These are phyloP conservation scores for Tetragnatha montana DNA, from an alignment of 2,888 invertebrate genomes.

Conservation along the genomic window DNA sequence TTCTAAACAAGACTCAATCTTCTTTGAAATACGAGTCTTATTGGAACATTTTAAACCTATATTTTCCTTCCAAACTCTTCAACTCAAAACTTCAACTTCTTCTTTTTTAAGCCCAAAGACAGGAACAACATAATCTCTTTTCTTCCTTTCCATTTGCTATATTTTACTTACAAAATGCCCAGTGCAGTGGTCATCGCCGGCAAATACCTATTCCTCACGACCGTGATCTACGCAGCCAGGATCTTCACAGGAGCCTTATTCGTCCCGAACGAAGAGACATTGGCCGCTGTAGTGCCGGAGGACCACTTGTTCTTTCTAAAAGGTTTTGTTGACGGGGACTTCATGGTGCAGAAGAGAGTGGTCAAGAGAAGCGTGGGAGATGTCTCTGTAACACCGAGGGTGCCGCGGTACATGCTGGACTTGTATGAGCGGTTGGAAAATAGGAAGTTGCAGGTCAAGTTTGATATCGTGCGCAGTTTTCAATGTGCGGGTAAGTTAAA, in stretches of 20 bases:
- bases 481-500: constrained; percentile 47
- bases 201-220: constrained; percentile 5
- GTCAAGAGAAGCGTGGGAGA: constrained; percentile 24
- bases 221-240: background rate
- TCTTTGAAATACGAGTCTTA: too few species aligned
- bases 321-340: constrained; percentile 32
- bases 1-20: too few species aligned
- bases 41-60: too few species aligned
- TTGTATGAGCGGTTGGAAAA: constrained; percentile 45
- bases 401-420: constrained; percentile 66
- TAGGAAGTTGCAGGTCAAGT: constrained; percentile 32
- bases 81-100: too few species aligned
- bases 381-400: background rate
- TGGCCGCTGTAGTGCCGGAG: too few species aligned
- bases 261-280: background rate
- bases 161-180: background rate
- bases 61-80: too few species aligned
- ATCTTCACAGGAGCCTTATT: constrained; percentile 26
- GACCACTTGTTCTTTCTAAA: constrained; percentile 47
- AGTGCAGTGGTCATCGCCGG: constrained; percentile 1
- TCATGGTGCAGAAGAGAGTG: background rate
- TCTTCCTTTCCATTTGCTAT: too few species aligned
- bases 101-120: too few species aligned
- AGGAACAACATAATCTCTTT: too few species aligned
- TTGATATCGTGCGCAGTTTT: constrained; percentile 64